These are phyloP conservation scores for Agapornis canus DNA, from an alignment of 2,797 vertebrate species.

Conservation along the genomic window DNA sequence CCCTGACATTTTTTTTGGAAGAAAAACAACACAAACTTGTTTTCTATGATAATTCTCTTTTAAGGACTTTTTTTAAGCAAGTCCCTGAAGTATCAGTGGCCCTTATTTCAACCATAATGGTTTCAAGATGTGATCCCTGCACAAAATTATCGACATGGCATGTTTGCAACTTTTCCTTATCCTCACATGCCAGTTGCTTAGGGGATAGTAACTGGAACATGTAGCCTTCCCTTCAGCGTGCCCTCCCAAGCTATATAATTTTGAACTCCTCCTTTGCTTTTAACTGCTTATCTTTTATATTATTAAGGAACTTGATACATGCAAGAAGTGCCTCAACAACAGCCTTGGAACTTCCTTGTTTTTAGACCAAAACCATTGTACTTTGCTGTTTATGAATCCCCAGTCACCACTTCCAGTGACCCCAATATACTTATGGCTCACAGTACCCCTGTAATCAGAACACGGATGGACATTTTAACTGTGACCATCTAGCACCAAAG, in stretches of 20 bases:
- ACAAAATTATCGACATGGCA: not conserved
- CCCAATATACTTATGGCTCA: not conserved
- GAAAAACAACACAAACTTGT: not conserved
- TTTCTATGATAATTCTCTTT: not conserved
- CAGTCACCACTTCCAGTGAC: not conserved
- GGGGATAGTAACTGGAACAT: not conserved
- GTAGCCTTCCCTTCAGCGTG: not conserved
- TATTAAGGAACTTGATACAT: not conserved
- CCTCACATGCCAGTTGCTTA: not conserved
- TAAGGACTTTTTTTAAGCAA: not conserved
- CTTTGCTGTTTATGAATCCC: not conserved
- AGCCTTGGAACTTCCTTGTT: not conserved
- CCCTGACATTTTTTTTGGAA: not conserved
- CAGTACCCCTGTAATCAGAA: not conserved
- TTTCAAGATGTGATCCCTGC: not conserved
- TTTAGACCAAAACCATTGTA: not conserved
- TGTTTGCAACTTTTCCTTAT: not conserved
- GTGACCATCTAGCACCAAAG: not conserved
- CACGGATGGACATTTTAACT: not conserved
- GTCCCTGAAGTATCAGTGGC: not conserved
- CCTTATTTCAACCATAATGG: not conserved
- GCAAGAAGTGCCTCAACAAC: not conserved
- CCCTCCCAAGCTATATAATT: not conserved
- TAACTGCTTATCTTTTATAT: not conserved
- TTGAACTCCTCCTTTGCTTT: not conserved